A percentile compares a stretch with the other conserved stretches of the same genome.
These are phyloP conservation scores for Allacma fusca DNA, from an alignment of 2,888 invertebrate genomes.

Conservation along the genomic window DNA sequence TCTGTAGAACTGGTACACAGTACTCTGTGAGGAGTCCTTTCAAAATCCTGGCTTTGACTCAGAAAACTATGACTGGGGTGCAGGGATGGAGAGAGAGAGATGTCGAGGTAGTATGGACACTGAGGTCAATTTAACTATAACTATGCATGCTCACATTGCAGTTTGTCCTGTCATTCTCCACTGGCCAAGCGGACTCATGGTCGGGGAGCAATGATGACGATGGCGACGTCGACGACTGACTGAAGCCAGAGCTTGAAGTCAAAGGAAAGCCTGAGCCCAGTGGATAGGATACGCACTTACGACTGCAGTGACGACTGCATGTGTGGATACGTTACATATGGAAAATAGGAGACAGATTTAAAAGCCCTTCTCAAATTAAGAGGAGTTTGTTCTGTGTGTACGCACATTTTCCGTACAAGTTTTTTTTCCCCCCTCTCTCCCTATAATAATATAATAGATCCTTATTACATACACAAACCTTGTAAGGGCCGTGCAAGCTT, in stretches of 20 bases:
- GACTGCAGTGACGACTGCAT: no score
- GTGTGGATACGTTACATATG: slow-evolving; percentile 4
- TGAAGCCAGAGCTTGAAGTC: slow-evolving; percentile 5
- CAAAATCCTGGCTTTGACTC: slow-evolving; percentile 30
- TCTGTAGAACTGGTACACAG: no score
- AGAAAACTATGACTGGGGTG: slow-evolving; percentile 33
- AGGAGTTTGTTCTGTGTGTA: no score
- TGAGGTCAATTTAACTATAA: slow-evolving; percentile 47
- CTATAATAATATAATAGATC: no score
- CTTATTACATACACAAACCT: no score
- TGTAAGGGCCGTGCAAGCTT: no score
- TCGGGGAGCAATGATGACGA: slow-evolving; percentile 29
- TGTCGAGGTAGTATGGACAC: slow-evolving; percentile 53
- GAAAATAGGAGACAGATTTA: no score
- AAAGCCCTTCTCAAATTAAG: no score
- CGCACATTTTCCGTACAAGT: no score
- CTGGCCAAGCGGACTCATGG: slow-evolving; percentile 52
- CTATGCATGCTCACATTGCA: slow-evolving; percentile 34
- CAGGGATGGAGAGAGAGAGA: slow-evolving; percentile 28
- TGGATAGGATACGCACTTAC: not conserved
- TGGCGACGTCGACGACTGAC: slow-evolving; percentile 19
- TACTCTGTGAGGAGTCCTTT: not conserved
- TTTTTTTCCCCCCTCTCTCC: no score
- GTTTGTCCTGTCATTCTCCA: slow-evolving; percentile 51
- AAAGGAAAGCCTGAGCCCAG: not conserved